A percentile compares a stretch with the other conserved stretches of the same genome.
phyloP scores from a whole-genome alignment of 2,888 invertebrate genomes.

The Parelbella ahira region DNA sequence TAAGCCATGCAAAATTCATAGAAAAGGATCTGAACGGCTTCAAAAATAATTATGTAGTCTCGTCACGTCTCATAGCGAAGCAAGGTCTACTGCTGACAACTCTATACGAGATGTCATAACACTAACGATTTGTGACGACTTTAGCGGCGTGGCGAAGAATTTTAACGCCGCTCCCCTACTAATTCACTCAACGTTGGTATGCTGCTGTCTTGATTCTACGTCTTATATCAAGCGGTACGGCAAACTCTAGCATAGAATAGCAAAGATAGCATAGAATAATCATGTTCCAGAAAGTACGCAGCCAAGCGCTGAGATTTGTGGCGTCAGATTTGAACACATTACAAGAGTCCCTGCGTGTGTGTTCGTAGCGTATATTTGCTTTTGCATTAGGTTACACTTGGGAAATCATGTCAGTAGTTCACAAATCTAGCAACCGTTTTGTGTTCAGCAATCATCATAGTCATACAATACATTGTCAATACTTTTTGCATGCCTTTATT shows the following conservation, averaged over 20 bases:
- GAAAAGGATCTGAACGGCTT: constrained; percentile 23
- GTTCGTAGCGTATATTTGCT: constrained; percentile 46
- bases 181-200: no score
- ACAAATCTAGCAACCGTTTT: constrained; percentile 49
- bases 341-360: constrained; percentile 40
- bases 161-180: no score
- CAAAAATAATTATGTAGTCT: constrained; percentile 37
- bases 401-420: constrained; percentile 42
- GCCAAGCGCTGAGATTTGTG: constrained; percentile 7
- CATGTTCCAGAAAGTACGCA: no score
- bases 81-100: constrained; percentile 61
- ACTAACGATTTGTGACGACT: constrained; percentile 54
- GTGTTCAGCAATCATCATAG: constrained; percentile 31
- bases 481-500: constrained; percentile 19
- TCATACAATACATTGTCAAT: constrained; percentile 33
- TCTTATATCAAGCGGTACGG: no score
- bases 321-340: constrained; percentile 33
- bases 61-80: constrained; percentile 61
- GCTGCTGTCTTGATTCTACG: no score
- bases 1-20: constrained; percentile 26
- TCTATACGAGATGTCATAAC: constrained; percentile 53
- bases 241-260: no score
- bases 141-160: constrained; percentile 36
- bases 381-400: constrained; percentile 55
- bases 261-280: no score